Percentiles rank a stretch among this genome's conserved stretches.
Evolutionary conservation across 2,113 vertebrate genomes (phyloP).

Genomic region (Falcunculus frontatus): DNA sequence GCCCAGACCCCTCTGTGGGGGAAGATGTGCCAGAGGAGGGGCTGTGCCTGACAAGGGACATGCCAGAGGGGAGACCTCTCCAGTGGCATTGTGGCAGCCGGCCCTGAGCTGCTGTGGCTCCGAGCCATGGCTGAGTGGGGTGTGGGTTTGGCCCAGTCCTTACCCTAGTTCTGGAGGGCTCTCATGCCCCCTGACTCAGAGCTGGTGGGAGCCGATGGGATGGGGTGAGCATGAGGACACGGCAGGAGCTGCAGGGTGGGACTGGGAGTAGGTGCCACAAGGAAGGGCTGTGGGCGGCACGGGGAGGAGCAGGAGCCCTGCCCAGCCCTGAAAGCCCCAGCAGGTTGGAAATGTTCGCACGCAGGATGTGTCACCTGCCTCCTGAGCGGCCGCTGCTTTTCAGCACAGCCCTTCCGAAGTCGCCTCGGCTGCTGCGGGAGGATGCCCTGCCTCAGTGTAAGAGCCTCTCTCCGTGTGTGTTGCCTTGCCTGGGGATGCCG

Average conservation of each 20-base stretch:
- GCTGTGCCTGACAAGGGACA: no score
- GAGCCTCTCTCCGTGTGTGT: accelerated
- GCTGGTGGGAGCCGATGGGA: accelerated
- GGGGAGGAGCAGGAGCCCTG: background rate
- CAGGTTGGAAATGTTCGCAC: background rate
- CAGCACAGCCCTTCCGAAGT: accelerated
- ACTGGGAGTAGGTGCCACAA: background rate
- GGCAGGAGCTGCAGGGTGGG: background rate
- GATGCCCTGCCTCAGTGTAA: background rate
- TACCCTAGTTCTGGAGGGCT: background rate
- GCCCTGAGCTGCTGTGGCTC: accelerated
- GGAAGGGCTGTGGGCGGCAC: background rate
- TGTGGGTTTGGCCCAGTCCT: accelerated
- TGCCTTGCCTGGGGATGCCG: accelerated
- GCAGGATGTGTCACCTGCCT: background rate
- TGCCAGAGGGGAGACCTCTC: accelerated
- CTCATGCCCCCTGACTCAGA: accelerated
- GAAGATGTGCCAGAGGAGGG: background rate
- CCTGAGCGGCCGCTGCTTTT: accelerated
- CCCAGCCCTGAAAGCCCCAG: background rate
- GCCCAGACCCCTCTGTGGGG: background rate
- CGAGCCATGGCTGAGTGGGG: accelerated
- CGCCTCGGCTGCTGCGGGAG: background rate
- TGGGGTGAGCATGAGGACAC: background rate
- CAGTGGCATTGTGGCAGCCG: accelerated